Conservation (phyloP, 2,113 vertebrate species). For the Haemorhous mexicanus region DNA sequence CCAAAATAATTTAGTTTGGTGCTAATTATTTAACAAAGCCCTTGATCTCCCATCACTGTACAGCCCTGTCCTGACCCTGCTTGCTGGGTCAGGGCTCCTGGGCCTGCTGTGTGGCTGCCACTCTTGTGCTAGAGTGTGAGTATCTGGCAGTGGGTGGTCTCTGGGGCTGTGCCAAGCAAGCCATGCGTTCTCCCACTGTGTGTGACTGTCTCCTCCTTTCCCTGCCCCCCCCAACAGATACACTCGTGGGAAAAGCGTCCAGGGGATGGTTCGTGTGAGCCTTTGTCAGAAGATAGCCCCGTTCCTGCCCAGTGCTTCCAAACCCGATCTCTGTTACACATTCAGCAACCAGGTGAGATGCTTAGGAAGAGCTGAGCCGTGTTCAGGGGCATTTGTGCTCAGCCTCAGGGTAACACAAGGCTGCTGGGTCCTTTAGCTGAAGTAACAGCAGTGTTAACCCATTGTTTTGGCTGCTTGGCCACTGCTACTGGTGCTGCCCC, state of each 20-base stretch:
- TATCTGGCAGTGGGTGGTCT: accelerated
- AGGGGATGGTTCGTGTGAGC: not conserved
- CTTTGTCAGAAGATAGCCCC: conserved; percentile 52
- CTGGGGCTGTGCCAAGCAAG: not conserved
- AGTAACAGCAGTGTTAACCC: not conserved
- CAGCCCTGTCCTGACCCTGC: not conserved
- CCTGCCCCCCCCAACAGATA: conserved; percentile 18
- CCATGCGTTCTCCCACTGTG: not conserved
- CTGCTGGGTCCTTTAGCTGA: not conserved
- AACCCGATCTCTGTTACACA: not conserved
- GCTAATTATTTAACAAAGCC: not conserved
- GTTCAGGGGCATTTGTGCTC: not conserved
- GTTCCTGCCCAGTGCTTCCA: not conserved
- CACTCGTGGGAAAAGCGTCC: conserved; percentile 8
- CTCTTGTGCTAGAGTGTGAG: not conserved
- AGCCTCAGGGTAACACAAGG: not conserved
- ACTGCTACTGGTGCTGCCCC: not conserved
- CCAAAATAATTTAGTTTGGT: not conserved
- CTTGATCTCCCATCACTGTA: not conserved
- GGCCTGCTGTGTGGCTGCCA: not conserved
- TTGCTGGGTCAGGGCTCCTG: not conserved
- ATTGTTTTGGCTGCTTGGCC: not conserved
- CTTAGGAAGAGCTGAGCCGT: not conserved
- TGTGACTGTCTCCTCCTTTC: not conserved
- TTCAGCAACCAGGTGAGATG: conserved; percentile 38